Base-by-base conservation (phyloP, 37 sponge, comb jelly and placozoan species). In the Cladorhizidae sp. region DNA sequence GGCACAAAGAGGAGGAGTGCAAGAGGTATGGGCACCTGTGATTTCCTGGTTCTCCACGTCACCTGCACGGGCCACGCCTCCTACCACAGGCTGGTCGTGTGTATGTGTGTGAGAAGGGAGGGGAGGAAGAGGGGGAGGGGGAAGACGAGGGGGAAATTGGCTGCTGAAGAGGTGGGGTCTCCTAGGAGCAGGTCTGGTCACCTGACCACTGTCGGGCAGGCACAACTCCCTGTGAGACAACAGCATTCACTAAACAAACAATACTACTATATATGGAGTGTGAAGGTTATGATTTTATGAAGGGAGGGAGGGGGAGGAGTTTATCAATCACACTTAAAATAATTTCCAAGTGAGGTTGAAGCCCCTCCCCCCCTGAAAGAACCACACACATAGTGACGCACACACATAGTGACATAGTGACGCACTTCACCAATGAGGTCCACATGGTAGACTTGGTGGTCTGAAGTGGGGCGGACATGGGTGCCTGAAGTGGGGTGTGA, bases 111-210 rank as follows among this genome's bases (percentile, higher is more conserved):
- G 65, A 49, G 78, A 49, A 18, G 50, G 50, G 50, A 54, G 69
- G 80, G 33, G 41, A 52, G 15, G 64, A 62, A 38, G 28, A 18
- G 22, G 38, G 15, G 35, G 2, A 31, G 37, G 72, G n/a, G 3
- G 57, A 56, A 50, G 43, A 31, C 11, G 23, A 12, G 31, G 51
- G 8, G 28, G 11, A 18, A 45, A 33, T 11, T 12, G 17, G 3
- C 11, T 57, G 75, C 32, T 40, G 18, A 72, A 41, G 31, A 57
- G 58, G 36, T 39, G 14, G 17, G 78, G 73, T 59, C 42, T 77
- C 36, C 85, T 77, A 14, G 85, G 85, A 37, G 56, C 78, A 3
- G 85, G 78, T 78, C 85, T 67, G 25, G 14, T n/a, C 11, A 41
- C 39, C 39, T 45, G 33, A 3, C 20, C 45, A 31, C 35, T 65